phyloP scores from a whole-genome alignment of 1,140 invertebrate species.

The Drosophila littoralis region DNA sequence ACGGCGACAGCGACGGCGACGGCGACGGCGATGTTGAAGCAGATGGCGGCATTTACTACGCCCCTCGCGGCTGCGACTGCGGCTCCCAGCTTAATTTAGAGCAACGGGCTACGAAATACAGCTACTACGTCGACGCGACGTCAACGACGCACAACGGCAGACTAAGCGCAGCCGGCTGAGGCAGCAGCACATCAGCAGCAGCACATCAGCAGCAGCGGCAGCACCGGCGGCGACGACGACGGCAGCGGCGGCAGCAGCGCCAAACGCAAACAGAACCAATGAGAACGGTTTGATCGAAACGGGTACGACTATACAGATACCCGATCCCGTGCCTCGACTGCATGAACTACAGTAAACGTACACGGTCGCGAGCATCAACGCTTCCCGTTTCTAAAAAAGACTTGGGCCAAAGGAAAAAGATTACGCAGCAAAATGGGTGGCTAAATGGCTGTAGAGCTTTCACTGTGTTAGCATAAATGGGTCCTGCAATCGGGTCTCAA shows the following conservation, averaged over 20 bases:
- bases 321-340: background rate
- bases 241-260: background rate
- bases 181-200: slow-evolving; percentile 17
- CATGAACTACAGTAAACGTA: too few relatives aligned
- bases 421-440: too few relatives aligned
- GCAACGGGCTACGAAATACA: slow-evolving; percentile 42
- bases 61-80: slow-evolving; percentile 52
- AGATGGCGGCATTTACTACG: slow-evolving; percentile 60
- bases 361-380: background rate
- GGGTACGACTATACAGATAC: slow-evolving; percentile 22
- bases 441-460: too few relatives aligned
- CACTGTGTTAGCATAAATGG: too few relatives aligned
- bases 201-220: slow-evolving; percentile 16
- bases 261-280: slow-evolving; percentile 17
- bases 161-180: slow-evolving; percentile 49
- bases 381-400: too few relatives aligned
- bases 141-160: slow-evolving; percentile 65
- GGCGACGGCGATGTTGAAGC: slow-evolving; percentile 7
- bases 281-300: background rate
- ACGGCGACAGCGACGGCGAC: slow-evolving; percentile 26
- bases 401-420: too few relatives aligned
- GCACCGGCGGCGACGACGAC: slow-evolving; percentile 26
- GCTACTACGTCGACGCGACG: slow-evolving; percentile 44
- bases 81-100: slow-evolving; percentile 71
- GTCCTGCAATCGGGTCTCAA: too few relatives aligned